A percentile compares a stretch with the other conserved stretches of the same genome.
These are phyloP conservation scores for Drosophila quasianomalipes DNA, from an alignment of 2,888 invertebrate species.

Conservation along the genomic window DNA sequence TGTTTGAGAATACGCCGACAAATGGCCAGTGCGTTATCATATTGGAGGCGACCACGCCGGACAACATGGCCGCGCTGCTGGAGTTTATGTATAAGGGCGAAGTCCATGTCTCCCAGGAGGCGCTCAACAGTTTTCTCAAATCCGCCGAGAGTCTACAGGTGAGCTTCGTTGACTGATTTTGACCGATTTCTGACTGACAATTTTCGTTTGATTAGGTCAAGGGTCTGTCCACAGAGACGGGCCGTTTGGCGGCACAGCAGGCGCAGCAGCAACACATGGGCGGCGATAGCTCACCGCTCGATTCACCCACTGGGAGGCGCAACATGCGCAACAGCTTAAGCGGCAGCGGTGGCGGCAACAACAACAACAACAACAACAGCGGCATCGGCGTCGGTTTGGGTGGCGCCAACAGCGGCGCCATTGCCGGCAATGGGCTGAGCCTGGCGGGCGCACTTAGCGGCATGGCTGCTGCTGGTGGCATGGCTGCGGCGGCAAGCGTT, in stretches of 20 bases:
- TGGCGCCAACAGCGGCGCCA: conserved; percentile 43
- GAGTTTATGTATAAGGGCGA: conserved; percentile 98
- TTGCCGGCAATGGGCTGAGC: conserved; percentile 59
- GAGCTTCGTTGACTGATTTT: conserved; percentile 27
- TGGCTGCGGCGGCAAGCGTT: conserved; percentile 68
- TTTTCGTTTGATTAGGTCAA: conserved; percentile 87
- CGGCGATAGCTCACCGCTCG: conserved; percentile 81
- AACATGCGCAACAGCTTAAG: conserved; percentile 85
- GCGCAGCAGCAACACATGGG: conserved; percentile 84
- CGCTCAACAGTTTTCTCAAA: conserved; percentile 95
- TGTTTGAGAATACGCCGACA: conserved; percentile 93
- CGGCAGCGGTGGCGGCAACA: conserved; percentile 60
- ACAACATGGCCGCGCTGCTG: conserved; percentile 95
- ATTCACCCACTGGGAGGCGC: conserved; percentile 85
- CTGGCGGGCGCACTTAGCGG: conserved; percentile 65
- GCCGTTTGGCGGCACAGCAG: conserved; percentile 85
- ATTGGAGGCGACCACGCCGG: conserved; percentile 94
- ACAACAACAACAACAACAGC: conserved; percentile 11
- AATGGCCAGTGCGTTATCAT: conserved; percentile 91
- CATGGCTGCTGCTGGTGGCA: conserved; percentile 75
- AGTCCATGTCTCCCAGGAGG: conserved; percentile 96
- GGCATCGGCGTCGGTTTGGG: conserved; percentile 40
- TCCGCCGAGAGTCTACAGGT: conserved; percentile 96
- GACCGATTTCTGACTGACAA: neutral
- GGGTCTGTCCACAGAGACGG: conserved; percentile 92